Conservation (phyloP, 2,797 vertebrate species). For the Phyllotis vaccarum region DNA sequence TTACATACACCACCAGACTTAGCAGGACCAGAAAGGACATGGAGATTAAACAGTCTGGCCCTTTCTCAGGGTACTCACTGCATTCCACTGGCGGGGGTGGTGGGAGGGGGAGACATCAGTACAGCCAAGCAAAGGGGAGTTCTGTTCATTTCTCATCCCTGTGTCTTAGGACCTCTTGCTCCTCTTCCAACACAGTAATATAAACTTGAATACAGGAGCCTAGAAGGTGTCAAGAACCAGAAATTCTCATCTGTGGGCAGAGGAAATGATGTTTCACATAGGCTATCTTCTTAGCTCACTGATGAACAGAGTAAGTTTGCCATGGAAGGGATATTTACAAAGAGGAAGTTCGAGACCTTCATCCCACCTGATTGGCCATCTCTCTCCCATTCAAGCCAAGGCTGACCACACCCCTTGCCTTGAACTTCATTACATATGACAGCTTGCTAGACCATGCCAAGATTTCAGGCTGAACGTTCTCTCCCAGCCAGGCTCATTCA, state of each 20-base stretch:
- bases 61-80: background rate
- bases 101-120: background rate
- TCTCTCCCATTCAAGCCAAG: background rate
- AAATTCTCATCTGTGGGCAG: background rate
- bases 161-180: background rate
- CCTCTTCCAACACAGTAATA: background rate
- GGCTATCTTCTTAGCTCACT: background rate
- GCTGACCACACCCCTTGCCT: background rate
- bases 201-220: background rate
- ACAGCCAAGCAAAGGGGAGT: background rate
- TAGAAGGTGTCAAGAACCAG: constrained; percentile 35
- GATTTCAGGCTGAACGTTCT: background rate
- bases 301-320: constrained; percentile 22
- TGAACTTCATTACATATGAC: background rate
- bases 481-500: background rate
- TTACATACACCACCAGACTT: background rate
- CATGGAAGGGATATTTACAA: background rate
- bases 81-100: background rate
- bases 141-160: background rate
- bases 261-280: constrained; percentile 16
- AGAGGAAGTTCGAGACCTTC: background rate
- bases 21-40: background rate
- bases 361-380: background rate
- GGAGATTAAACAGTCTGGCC: background rate
- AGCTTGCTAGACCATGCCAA: background rate